Conservation (phyloP, 2,888 invertebrate species). For the Spisula subtruncata region DNA sequence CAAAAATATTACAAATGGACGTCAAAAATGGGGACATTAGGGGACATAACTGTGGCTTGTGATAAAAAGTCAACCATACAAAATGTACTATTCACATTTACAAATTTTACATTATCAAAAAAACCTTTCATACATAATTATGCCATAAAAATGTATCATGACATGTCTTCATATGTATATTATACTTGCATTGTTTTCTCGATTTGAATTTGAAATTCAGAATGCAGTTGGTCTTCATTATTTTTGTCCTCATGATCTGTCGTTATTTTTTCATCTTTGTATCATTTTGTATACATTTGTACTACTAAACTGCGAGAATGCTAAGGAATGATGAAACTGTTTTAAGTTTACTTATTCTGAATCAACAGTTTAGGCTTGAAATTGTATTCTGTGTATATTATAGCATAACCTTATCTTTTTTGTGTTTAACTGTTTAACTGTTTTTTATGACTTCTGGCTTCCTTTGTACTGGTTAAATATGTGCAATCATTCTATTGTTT, state of each 20-base stretch:
- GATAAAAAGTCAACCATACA: neutral
- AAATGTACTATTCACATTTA: neutral
- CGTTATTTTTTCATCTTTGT: neutral
- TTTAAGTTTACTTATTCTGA: neutral
- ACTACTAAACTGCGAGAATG: too few species aligned
- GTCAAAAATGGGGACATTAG: too few species aligned
- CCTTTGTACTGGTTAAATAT: neutral
- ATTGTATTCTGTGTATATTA: neutral
- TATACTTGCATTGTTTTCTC: too few species aligned
- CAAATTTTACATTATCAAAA: neutral
- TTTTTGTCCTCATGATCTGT: too few species aligned
- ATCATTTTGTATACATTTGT: neutral
- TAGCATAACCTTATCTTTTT: neutral
- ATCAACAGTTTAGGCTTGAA: neutral
- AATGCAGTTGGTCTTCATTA: too few species aligned
- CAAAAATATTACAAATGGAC: neutral
- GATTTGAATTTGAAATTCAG: too few species aligned
- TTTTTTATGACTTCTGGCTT: neutral
- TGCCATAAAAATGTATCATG: too few species aligned
- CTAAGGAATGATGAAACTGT: too few species aligned
- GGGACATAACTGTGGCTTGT: neutral
- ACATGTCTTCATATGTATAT: too few species aligned
- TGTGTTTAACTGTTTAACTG: neutral
- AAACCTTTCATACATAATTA: too few species aligned
- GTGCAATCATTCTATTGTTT: constrained; percentile 21